These are phyloP conservation scores for Rhingia rostrata DNA, from an alignment of 2,888 invertebrate genomes.

Conservation along the genomic window DNA sequence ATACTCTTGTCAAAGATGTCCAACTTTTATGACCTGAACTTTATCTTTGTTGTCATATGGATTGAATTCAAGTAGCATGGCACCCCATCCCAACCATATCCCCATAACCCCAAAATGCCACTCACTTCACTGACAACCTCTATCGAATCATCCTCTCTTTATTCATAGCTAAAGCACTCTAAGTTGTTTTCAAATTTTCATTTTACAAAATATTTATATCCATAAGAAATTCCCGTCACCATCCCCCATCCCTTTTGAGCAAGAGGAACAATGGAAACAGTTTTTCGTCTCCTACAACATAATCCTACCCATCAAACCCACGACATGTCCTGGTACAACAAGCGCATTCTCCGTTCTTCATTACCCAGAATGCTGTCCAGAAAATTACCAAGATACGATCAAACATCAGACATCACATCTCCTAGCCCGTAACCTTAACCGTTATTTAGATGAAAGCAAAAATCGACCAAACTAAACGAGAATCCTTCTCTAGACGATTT, in stretches of 20 bases:
- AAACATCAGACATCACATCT: slow-evolving; percentile 34
- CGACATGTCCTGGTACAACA: background rate
- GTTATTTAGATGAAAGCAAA: background rate
- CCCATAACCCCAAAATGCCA: too few species aligned
- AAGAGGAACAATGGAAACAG: background rate
- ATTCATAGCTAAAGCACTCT: background rate
- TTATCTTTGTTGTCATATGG: too few species aligned
- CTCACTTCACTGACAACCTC: background rate
- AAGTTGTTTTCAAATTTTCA: slow-evolving; percentile 25
- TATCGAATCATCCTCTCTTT: slow-evolving; percentile 20
- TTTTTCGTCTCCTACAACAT: background rate
- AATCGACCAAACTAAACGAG: slow-evolving; percentile 42
- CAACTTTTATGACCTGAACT: too few species aligned
- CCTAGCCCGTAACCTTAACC: background rate
- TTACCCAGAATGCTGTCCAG: slow-evolving; percentile 50
- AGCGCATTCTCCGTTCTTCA: slow-evolving; percentile 29
- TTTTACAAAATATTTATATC: slow-evolving; percentile 20
- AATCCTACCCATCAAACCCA: slow-evolving; percentile 51
- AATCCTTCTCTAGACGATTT: slow-evolving; percentile 1
- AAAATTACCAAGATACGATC: slow-evolving; percentile 66
- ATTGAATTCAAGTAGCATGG: too few species aligned
- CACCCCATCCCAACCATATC: too few species aligned
- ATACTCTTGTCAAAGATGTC: too few species aligned
- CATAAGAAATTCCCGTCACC: slow-evolving; percentile 31
- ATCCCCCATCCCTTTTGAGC: background rate